A percentile compares a stretch with the other conserved stretches of the same genome.
phyloP scores from a whole-genome alignment of 2,113 vertebrate species.

The Amia ocellicauda region DNA sequence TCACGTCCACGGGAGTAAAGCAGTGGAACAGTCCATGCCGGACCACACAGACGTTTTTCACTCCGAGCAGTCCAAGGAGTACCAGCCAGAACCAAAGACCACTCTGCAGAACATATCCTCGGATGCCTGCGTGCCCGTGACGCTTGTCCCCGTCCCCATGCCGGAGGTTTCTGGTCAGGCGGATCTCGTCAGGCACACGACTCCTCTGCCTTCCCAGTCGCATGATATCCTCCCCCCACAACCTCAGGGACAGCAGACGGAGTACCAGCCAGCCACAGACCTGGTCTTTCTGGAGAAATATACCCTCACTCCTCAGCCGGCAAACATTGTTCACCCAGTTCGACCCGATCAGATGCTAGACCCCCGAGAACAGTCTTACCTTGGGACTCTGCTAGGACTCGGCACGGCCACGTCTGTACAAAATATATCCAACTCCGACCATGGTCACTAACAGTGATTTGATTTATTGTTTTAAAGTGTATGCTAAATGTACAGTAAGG shows the following conservation, averaged over 20 bases:
- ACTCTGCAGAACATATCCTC: conserved; percentile 59
- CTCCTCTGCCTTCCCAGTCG: conserved; percentile 52
- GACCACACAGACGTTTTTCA: conserved; percentile 67
- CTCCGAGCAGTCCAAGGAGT: conserved; percentile 63
- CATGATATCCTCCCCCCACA: conserved; percentile 63
- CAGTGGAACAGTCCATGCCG: conserved; percentile 62
- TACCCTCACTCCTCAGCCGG: conserved; percentile 84
- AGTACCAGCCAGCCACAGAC: conserved; percentile 80
- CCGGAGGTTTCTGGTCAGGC: conserved; percentile 48
- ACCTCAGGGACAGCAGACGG: conserved; percentile 55
- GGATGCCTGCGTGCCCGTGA: conserved; percentile 76
- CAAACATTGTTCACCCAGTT: conserved; percentile 86
- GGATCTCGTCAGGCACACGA: conserved; percentile 58
- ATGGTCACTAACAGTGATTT: conserved; percentile 55
- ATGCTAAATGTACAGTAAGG: too few relatives aligned
- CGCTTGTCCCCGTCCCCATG: conserved; percentile 79
- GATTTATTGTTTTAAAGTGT: too few relatives aligned
- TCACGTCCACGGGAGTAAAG: conserved; percentile 83
- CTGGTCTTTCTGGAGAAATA: conserved; percentile 94
- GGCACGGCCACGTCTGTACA: conserved; percentile 75
- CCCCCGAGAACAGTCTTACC: conserved; percentile 86
- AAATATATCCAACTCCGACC: conserved; percentile 70
- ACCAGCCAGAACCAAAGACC: conserved; percentile 65
- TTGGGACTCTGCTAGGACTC: conserved; percentile 86
- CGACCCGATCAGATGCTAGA: conserved; percentile 89